A percentile compares a stretch with the other conserved stretches of the same genome.
These are phyloP conservation scores for Lycocerus yunnanus DNA, from an alignment of 2,888 invertebrate species.

Conservation along the genomic window DNA sequence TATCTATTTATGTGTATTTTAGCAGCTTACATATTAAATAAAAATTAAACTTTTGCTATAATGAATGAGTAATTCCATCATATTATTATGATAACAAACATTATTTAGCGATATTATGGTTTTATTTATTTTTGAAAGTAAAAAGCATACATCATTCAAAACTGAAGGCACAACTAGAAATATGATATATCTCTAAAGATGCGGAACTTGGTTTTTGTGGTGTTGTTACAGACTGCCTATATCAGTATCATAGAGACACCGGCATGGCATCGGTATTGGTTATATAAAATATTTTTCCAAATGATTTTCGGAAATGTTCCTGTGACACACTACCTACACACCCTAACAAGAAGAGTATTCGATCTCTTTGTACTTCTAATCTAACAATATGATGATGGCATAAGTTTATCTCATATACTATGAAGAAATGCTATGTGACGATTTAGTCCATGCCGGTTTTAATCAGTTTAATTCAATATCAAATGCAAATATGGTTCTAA, in stretches of 20 bases:
- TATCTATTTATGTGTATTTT: too few species aligned
- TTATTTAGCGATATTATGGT: background rate
- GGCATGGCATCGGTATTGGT: slow-evolving; percentile 41
- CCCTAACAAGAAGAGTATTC: too few species aligned
- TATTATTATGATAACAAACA: background rate
- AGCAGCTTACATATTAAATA: background rate
- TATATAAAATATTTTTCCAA: slow-evolving; percentile 29
- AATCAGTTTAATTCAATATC: background rate
- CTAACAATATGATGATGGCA: background rate
- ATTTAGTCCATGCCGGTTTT: background rate
- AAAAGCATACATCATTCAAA: background rate
- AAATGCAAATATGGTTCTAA: background rate
- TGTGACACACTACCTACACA: background rate
- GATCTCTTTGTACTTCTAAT: background rate
- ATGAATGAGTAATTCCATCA: background rate
- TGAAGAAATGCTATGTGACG: background rate
- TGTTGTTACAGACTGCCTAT: slow-evolving; percentile 43
- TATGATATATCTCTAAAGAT: slow-evolving; percentile 32
- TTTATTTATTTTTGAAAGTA: background rate
- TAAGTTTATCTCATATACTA: too few species aligned
- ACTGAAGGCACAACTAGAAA: slow-evolving; percentile 2
- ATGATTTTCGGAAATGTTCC: slow-evolving; percentile 31
- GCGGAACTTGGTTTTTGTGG: slow-evolving; percentile 45
- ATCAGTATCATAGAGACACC: slow-evolving; percentile 46
- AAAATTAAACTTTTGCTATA: background rate